Percentiles rank a stretch among this genome's conserved stretches.
These are phyloP conservation scores for Drosophila punjabiensis DNA, from an alignment of 1,140 invertebrate species.

Conservation along the genomic window DNA sequence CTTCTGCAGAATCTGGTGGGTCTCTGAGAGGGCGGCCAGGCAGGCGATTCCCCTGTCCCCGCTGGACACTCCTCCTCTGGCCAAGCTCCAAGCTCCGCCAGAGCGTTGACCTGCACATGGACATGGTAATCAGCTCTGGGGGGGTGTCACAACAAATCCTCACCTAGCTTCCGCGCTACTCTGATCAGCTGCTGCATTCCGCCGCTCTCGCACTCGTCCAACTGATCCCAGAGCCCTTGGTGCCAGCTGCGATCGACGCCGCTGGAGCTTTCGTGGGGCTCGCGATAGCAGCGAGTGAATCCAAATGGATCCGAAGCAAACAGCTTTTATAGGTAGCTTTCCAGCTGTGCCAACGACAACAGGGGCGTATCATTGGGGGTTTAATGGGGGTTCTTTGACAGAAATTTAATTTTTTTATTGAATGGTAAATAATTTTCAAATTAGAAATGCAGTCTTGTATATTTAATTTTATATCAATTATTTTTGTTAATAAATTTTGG, in stretches of 20 bases:
- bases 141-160: neutral
- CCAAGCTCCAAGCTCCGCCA: neutral
- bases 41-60: conserved; percentile 87
- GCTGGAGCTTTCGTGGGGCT: conserved; percentile 15
- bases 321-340: conserved; percentile 45
- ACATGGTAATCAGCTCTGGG: neutral
- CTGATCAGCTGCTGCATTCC: conserved; percentile 59
- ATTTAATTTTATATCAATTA: too few relatives aligned
- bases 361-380: neutral
- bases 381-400: neutral
- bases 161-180: conserved; percentile 45
- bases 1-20: conserved; percentile 96
- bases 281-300: conserved; percentile 5
- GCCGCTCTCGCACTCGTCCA: conserved; percentile 10
- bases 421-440: neutral
- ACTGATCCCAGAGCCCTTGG: conserved; percentile 11
- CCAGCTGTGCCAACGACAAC: neutral
- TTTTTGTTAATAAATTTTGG: neutral
- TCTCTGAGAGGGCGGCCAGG: conserved; percentile 92
- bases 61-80: neutral
- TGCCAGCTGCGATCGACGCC: conserved; percentile 14
- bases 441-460: neutral
- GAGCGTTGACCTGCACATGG: conserved; percentile 56
- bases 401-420: neutral
- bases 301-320: conserved; percentile 8